Evolutionary conservation across 2,888 invertebrate species (phyloP), one percentile per base, ranked within the genome.

Genomic region (Synanthedon tipuliformis): DNA sequence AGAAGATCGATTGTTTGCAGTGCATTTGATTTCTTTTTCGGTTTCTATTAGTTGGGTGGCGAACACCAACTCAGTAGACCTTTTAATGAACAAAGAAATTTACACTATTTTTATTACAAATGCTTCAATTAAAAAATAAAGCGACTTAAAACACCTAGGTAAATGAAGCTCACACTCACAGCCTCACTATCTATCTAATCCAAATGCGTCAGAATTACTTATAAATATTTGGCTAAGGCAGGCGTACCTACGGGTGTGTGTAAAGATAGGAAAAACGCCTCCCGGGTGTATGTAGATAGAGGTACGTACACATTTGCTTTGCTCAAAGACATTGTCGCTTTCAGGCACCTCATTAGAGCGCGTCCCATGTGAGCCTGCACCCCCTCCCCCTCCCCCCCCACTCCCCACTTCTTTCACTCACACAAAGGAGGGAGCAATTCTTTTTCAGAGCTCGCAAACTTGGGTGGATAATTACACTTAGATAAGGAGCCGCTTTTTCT

Each of bases 281-380:
- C 78, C 83, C 80, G 73, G 55, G 59, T 63, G 65, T 81, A 77
- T 77, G 77, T 86, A 85, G 81, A 68, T 71, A 71, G 68, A 85
- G 45, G 16, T 85, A 85, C 34, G 78, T 82, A 84, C 83, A 84
- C 83, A 79, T 85, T 85, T 84, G 85, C 82, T 84, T 82, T 81
- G 79, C 82, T 84, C 83, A 85, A 84, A 85, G 86, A 86, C 86
- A 87, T 86, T 87, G 86, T 86, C 86, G 85, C 86, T 86, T 86
- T 86, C 85, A 86, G 86, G 85, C 86, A 87, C 86, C 85, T 87
- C 86, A 87, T 87, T 87, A 87, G 85, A 85, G 86, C 78, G 81
- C 81, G 85, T 85, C 85, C 84, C 85, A 84, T 83, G 85, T 83
- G 84, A 83, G 85, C 81, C 83, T 81, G 79, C 79, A 75, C 73